A percentile compares a stretch with the other conserved stretches of the same genome.
These are phyloP conservation scores for Aplocera efformata DNA, from an alignment of 2,888 invertebrate genomes.

Conservation along the genomic window DNA sequence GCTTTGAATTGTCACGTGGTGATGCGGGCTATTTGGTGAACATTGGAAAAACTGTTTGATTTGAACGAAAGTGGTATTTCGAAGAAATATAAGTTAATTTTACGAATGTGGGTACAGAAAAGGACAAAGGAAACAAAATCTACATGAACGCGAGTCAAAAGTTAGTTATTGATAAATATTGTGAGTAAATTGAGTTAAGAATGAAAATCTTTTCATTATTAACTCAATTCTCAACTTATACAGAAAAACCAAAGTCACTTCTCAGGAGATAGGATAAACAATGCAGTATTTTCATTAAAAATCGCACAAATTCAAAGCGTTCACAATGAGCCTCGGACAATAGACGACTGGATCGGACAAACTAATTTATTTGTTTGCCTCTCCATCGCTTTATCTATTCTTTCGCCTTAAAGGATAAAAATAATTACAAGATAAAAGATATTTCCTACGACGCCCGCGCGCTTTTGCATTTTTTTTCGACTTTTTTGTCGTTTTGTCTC, in stretches of 20 bases:
- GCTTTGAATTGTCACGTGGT: conserved; percentile 29
- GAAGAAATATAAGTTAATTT: too few species aligned
- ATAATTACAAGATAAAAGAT: conserved; percentile 79
- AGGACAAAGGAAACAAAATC: too few species aligned
- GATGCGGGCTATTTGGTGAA: conserved; percentile 11
- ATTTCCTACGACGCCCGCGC: conserved; percentile 44
- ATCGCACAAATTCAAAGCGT: conserved; percentile 26
- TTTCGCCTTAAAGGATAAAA: conserved; percentile 76
- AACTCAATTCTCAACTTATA: too few species aligned
- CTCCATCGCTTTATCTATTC: conserved; percentile 51
- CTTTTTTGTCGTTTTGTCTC: conserved; percentile 49
- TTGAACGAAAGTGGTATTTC: too few species aligned
- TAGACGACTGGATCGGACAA: conserved; percentile 62
- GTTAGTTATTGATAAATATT: too few species aligned
- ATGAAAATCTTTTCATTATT: too few species aligned
- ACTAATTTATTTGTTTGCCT: conserved; percentile 60
- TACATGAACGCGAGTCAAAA: too few species aligned
- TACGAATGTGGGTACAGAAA: too few species aligned
- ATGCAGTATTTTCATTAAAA: conserved; percentile 34
- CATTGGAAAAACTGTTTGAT: too few species aligned
- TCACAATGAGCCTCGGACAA: conserved; percentile 40
- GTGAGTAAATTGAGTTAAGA: too few species aligned
- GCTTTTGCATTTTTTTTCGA: conserved; percentile 42
- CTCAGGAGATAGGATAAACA: conserved; percentile 22
- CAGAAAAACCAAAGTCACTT: too few species aligned